Base-by-base conservation (phyloP, 2,797 vertebrate genomes). In the Aeoliscus strigatus region DNA sequence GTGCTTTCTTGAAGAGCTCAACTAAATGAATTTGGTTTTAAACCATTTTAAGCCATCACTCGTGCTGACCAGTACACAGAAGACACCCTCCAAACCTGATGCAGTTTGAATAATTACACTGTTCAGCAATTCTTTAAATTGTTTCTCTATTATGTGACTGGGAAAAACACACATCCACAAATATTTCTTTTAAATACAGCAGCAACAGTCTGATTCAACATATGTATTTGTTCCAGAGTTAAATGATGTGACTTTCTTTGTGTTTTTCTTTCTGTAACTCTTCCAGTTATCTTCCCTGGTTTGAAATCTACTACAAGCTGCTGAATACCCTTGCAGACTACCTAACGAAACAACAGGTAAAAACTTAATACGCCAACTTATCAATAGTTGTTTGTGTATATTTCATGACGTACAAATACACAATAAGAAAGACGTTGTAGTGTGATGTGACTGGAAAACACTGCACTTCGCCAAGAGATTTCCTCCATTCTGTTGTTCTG, bases 281-380 rank as follows among this genome's bases (percentile, higher is more conserved):
- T 62, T 57, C n/a, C 88, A 98, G 96, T 78, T 98, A 98, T 79
- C 84, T 98, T 8, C 95, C 96, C 4, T 98, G 96, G 96, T 98
- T 98, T 77, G 95, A 98, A 55, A 93, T 97, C 8, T 98, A 93
- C 87, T 98, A 98, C 87, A 98, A 97, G 83, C 89, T 98, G 75
- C 87, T 98, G 39, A 98, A 98, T 63, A 96, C 94, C 5, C 82
- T 98, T 72, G 93, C 94, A 77, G 96, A 98, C 87, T 96, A 96
- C 83, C 86, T 96, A 77, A 82, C 75, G 49, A 98, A 96, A 88
- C 91, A 92, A 60, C 91, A 97, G 94, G 96, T 96, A 90, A 89
- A 61, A 12, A 10, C 23, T 11, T 28, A 5, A 26, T 34, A 33
- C 15, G 7, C 18, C 23, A 14, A 24, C 28, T 43, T 23, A n/a